A percentile compares a stretch with the other conserved stretches of the same genome.
These are phyloP conservation scores for Apogon talboti DNA, from an alignment of 2,797 vertebrate species.

Conservation along the genomic window DNA sequence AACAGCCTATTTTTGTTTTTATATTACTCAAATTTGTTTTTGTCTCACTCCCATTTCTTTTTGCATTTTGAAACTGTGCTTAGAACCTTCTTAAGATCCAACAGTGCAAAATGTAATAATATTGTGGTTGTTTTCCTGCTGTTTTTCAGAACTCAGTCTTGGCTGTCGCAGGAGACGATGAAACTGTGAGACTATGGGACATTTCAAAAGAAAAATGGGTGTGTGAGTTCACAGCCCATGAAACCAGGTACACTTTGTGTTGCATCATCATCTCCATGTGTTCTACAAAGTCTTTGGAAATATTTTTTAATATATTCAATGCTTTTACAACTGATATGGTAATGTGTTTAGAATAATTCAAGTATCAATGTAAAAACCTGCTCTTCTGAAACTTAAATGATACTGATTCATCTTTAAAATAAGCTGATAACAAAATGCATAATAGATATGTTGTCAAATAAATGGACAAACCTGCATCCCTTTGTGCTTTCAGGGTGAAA, in stretches of 20 bases:
- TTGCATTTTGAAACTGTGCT: too few species aligned
- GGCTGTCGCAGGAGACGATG: constrained; percentile 91
- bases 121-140: neutral
- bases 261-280: neutral
- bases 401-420: neutral
- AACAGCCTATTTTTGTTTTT: too few species aligned
- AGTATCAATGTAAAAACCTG: neutral
- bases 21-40: too few species aligned
- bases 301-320: neutral
- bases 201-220: constrained; percentile 82
- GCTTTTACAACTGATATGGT: neutral
- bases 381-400: neutral
- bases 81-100: too few species aligned
- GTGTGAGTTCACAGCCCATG: constrained; percentile 94
- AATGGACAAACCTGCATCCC: neutral
- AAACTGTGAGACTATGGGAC: constrained; percentile 88
- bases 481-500: constrained; percentile 88
- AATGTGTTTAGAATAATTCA: too few species aligned
- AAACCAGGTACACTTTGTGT: constrained; percentile 87
- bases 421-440: neutral
- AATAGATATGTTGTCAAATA: neutral
- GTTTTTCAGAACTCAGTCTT: constrained; percentile 86
- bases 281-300: neutral
- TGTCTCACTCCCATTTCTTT: too few species aligned
- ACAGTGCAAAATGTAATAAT: too few species aligned